Conservation (phyloP, 2,797 vertebrate species). For the Cottoperca gobio region DNA sequence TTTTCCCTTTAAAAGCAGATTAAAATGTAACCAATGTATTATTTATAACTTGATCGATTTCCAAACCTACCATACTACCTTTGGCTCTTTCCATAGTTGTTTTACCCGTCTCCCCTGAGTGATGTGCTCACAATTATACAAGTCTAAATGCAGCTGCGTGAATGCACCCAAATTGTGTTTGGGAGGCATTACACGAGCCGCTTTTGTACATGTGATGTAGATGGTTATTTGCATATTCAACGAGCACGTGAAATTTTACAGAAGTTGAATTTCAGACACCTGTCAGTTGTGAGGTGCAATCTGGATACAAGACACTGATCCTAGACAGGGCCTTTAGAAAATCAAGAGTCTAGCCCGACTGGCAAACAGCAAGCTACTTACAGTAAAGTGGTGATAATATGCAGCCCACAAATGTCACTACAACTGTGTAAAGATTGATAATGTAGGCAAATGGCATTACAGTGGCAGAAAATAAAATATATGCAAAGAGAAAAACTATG, state of each 20-base stretch:
- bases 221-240: neutral
- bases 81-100: slow-evolving; percentile 14
- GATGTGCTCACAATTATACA: slow-evolving; percentile 19
- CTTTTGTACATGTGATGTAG: neutral
- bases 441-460: neutral
- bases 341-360: neutral
- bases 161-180: slow-evolving; percentile 4
- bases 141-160: slow-evolving; percentile 12
- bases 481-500: neutral
- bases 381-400: neutral
- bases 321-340: neutral
- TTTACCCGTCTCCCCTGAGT: neutral
- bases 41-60: slow-evolving; percentile 3
- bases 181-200: neutral
- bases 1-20: neutral
- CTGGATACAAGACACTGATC: neutral
- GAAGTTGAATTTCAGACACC: neutral
- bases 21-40: neutral
- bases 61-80: neutral
- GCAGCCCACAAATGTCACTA: neutral
- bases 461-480: neutral
- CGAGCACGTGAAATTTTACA: neutral
- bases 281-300: neutral
- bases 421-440: neutral
- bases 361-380: neutral